A percentile compares a stretch with the other conserved stretches of the same genome.
These are phyloP conservation scores for Steinernema khuongi DNA, from an alignment of 1,140 invertebrate species.

Conservation along the genomic window DNA sequence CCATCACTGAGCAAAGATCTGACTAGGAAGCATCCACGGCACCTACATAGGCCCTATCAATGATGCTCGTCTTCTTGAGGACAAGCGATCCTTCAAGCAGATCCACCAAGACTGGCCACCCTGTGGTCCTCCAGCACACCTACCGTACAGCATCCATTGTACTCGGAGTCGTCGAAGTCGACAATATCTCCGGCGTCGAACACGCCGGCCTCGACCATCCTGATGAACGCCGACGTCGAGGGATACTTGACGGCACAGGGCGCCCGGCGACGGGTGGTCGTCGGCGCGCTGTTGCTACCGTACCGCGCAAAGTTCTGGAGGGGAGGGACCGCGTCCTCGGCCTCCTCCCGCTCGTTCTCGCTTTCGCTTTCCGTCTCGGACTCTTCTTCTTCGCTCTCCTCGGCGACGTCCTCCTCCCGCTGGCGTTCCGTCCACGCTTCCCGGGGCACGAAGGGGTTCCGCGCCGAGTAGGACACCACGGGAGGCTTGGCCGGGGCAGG, in stretches of 20 bases:
- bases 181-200: neutral
- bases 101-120: no score
- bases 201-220: constrained; percentile 25
- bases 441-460: constrained; percentile 33
- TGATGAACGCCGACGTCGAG: constrained; percentile 38
- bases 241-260: constrained; percentile 43
- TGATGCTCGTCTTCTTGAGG: no score
- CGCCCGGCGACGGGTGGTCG: constrained; percentile 32
- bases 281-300: constrained; percentile 31
- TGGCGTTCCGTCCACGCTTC: constrained; percentile 29
- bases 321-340: constrained; percentile 19
- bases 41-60: no score
- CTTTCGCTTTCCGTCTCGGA: constrained; percentile 1
- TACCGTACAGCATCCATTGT: constrained; percentile 8
- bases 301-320: constrained; percentile 18
- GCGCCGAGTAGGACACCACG: constrained; percentile 12
- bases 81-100: no score
- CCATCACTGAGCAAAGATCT: no score
- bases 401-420: constrained; percentile 17
- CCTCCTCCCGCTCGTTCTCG: constrained; percentile 19
- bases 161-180: constrained; percentile 1
- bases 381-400: neutral
- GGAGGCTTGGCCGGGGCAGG: neutral
- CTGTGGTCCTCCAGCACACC: neutral
- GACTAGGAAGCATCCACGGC: no score